Percentiles rank a stretch among this genome's conserved stretches.
phyloP scores from a whole-genome alignment of 2,797 vertebrate species.

The Pseudomugil tenellus region DNA sequence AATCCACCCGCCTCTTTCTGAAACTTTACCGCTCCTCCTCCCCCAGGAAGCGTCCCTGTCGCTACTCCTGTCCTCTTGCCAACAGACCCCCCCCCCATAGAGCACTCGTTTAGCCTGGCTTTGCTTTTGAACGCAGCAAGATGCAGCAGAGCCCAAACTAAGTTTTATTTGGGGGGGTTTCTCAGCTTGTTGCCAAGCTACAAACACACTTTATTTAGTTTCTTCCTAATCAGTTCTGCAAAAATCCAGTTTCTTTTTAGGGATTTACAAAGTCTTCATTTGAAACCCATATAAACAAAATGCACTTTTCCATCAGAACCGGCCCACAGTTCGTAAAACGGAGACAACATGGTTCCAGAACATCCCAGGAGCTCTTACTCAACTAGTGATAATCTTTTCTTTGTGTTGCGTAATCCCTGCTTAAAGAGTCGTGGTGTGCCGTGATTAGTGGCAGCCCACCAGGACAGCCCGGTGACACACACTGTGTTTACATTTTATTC shows the following conservation, averaged over 20 bases:
- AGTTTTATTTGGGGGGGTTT: too few relatives aligned
- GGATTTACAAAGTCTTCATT: neutral
- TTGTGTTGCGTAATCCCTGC: constrained; percentile 40
- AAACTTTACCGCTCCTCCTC: too few relatives aligned
- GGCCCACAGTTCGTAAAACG: neutral
- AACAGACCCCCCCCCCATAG: too few relatives aligned
- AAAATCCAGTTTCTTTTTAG: neutral
- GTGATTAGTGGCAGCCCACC: constrained; percentile 67
- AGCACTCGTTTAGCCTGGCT: too few relatives aligned
- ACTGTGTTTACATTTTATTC: constrained; percentile 60
- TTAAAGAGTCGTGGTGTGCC: constrained; percentile 43
- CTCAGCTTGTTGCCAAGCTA: neutral
- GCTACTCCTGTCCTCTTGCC: too few relatives aligned
- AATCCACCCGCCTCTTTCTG: too few relatives aligned
- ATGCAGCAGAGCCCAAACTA: too few relatives aligned
- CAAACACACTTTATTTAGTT: neutral
- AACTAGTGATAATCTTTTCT: constrained; percentile 25
- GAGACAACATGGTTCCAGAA: constrained; percentile 32
- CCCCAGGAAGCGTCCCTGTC: too few relatives aligned
- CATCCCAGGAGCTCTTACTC: constrained; percentile 18
- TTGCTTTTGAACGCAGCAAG: neutral
- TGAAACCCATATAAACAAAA: neutral
- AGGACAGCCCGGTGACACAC: constrained; percentile 46
- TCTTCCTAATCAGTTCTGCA: neutral
- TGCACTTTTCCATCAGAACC: neutral